Conservation (phyloP, 2,113 vertebrate genomes). For the Notothenia rossii region DNA sequence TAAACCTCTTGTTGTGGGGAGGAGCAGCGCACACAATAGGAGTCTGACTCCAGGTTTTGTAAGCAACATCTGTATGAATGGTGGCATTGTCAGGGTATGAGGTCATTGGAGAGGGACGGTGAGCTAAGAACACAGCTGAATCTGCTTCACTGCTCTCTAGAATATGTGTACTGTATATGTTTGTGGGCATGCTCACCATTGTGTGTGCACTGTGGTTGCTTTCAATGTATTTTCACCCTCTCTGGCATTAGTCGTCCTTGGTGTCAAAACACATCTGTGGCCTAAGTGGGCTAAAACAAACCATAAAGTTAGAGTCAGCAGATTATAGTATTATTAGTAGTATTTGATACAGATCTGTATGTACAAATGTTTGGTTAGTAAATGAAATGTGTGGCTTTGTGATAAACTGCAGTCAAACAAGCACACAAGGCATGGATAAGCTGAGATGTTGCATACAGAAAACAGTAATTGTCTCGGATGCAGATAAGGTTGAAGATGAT, state of each 20-base stretch:
- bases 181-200: conserved; percentile 23
- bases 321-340: not conserved
- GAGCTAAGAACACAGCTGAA: conserved; percentile 96
- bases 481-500: conserved; percentile 32
- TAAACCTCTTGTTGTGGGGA: conserved; percentile 73
- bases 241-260: conserved; percentile 47
- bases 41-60: conserved; percentile 93
- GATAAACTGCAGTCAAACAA: conserved; percentile 29
- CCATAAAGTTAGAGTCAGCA: conserved; percentile 37
- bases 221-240: conserved; percentile 40
- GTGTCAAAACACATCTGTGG: conserved; percentile 64
- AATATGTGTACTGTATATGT: conserved; percentile 41
- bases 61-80: conserved; percentile 94
- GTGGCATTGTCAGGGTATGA: conserved; percentile 95
- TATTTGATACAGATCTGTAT: conserved; percentile 45
- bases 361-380: conserved; percentile 35
- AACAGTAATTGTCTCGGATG: conserved; percentile 11
- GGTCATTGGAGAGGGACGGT: conserved; percentile 93
- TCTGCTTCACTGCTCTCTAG: conserved; percentile 67
- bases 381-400: conserved; percentile 20
- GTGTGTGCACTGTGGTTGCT: conserved; percentile 32
- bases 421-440: conserved; percentile 11
- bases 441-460: not conserved
- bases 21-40: conserved; percentile 85
- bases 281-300: conserved; percentile 46